These are phyloP conservation scores for Drosophila guanche DNA, from an alignment of 1,140 invertebrate species.

Conservation along the genomic window DNA sequence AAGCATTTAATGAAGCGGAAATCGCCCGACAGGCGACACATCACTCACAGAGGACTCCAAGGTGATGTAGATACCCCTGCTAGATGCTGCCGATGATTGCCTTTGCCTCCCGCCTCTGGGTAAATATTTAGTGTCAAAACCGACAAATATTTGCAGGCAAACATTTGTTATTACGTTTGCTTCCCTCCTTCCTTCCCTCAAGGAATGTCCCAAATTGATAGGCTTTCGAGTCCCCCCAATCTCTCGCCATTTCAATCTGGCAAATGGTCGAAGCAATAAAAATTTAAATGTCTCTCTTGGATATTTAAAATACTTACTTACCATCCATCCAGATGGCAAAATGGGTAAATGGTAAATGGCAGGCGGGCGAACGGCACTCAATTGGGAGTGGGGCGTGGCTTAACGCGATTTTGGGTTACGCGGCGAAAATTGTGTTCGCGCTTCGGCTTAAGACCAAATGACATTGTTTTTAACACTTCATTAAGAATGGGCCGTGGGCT, in stretches of 20 bases:
- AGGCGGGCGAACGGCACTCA: background rate
- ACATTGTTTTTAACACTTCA: constrained; percentile 81
- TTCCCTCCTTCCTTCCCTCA: background rate
- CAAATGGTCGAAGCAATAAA: constrained; percentile 70
- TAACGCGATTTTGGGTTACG: constrained; percentile 55
- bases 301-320: constrained; percentile 60
- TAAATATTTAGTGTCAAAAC: constrained; percentile 72
- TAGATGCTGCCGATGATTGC: constrained; percentile 25
- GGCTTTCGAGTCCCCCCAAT: constrained; percentile 7
- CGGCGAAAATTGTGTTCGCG: constrained; percentile 49
- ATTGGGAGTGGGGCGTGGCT: constrained; percentile 38
- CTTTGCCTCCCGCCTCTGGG: constrained; percentile 29
- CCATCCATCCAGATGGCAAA: constrained; percentile 23
- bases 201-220: constrained; percentile 28
- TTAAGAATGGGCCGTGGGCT: constrained; percentile 59
- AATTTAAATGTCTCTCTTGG: constrained; percentile 79
- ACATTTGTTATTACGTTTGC: constrained; percentile 55
- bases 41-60: constrained; percentile 36
- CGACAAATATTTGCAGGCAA: constrained; percentile 74
- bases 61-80: constrained; percentile 16
- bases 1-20: constrained; percentile 79
- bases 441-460: constrained; percentile 71
- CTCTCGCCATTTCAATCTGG: constrained; percentile 63
- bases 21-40: constrained; percentile 55
- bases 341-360: too few species aligned